Percentiles rank a stretch among this genome's conserved stretches.
These are phyloP conservation scores for Cheilosia urbana DNA, from an alignment of 2,888 invertebrate species.

Conservation along the genomic window DNA sequence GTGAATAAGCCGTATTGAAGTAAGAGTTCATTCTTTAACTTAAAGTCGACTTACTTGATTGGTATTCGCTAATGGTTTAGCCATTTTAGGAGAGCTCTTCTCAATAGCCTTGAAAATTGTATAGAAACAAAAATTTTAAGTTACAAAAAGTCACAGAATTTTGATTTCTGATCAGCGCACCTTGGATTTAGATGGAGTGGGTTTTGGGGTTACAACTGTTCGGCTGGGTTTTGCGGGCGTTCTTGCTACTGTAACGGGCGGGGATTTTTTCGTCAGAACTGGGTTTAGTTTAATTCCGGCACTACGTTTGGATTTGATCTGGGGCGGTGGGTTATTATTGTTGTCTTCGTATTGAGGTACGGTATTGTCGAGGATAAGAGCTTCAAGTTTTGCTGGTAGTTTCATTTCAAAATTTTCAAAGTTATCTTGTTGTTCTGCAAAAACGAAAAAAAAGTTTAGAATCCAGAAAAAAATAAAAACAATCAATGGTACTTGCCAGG, in stretches of 20 bases:
- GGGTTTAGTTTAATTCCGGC: constrained; percentile 81
- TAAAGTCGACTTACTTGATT: constrained; percentile 31
- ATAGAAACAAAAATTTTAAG: constrained; percentile 3
- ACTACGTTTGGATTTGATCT: constrained; percentile 50
- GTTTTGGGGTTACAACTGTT: constrained; percentile 31
- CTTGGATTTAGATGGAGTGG: constrained; percentile 53
- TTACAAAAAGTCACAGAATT: not conserved
- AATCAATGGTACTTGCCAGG: constrained; percentile 72
- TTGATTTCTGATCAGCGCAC: constrained; percentile 37
- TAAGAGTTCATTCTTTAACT: not conserved
- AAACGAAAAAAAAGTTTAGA: not conserved
- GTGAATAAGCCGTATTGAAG: not conserved
- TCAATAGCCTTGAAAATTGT: constrained; percentile 39
- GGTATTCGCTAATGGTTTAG: constrained; percentile 40
- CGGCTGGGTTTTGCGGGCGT: constrained; percentile 77
- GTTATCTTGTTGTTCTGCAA: constrained; percentile 31
- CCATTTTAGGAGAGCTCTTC: constrained; percentile 50
- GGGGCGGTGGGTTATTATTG: constrained; percentile 75
- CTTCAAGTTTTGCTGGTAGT: constrained; percentile 40
- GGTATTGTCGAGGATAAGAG: constrained; percentile 18
- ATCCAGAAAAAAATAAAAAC: not conserved
- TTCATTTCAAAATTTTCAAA: constrained; percentile 46
- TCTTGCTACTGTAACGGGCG: constrained; percentile 67
- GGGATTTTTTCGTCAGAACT: constrained; percentile 81
- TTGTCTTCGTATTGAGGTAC: constrained; percentile 75